Conservation (phyloP, 2,888 invertebrate species). For the Nemotelus pantherinus region DNA sequence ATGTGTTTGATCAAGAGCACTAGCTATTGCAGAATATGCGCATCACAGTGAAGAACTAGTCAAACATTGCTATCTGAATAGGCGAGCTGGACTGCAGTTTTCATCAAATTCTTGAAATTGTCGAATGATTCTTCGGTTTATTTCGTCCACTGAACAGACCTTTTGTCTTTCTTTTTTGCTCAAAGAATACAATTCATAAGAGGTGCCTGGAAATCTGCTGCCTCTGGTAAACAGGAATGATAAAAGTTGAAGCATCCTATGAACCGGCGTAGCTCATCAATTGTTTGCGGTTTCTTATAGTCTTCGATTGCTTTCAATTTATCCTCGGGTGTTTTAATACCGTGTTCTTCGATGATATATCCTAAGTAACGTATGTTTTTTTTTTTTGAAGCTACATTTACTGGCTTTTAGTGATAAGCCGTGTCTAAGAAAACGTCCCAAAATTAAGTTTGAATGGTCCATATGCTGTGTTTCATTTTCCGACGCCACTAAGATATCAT, state of each 20-base stretch:
- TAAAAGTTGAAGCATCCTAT: neutral
- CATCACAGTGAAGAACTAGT: neutral
- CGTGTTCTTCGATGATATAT: neutral
- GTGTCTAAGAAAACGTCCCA: no score
- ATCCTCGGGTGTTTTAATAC: neutral
- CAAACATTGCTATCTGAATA: neutral
- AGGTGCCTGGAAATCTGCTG: neutral
- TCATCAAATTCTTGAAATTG: neutral
- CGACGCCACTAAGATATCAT: no score
- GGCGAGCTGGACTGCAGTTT: neutral
- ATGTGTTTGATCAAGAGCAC: neutral
- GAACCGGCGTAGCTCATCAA: neutral
- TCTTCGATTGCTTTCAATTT: neutral
- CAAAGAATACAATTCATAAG: neutral
- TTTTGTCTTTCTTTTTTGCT: neutral
- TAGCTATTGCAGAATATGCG: neutral
- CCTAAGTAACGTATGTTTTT: neutral
- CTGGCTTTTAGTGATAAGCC: no score
- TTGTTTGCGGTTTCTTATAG: neutral
- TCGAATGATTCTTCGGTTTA: neutral
- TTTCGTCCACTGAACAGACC: neutral
- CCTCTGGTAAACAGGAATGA: neutral
- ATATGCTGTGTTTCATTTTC: no score
- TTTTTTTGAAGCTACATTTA: no score
- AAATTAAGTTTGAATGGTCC: no score